Evolutionary conservation across 1,140 invertebrate genomes (phyloP).

Genomic region (Atta colombica): DNA sequence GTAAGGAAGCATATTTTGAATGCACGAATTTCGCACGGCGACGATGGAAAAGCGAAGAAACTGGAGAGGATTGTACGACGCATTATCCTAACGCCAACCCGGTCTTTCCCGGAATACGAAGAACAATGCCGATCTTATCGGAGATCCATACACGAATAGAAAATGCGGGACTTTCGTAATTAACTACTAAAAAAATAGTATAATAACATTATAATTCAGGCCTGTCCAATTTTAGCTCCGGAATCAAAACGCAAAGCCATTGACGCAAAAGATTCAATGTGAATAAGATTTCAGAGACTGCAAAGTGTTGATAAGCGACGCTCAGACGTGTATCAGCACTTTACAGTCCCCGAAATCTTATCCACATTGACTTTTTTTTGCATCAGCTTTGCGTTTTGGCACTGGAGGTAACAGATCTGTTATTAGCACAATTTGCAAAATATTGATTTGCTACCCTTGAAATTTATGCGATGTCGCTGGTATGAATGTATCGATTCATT

Average conservation of each 20-base stretch:
- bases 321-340: too few species aligned
- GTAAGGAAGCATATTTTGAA: not conserved
- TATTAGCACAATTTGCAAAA: constrained; percentile 4
- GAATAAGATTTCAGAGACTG: too few species aligned
- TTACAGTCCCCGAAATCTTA: too few species aligned
- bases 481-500: not conserved
- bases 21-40: constrained; percentile 30
- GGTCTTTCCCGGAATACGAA: constrained; percentile 8
- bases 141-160: constrained; percentile 41
- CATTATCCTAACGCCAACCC: not conserved
- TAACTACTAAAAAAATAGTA: constrained; percentile 68
- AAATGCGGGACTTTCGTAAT: constrained; percentile 58
- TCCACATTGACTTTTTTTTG: too few species aligned
- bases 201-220: constrained; percentile 25
- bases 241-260: too few species aligned
- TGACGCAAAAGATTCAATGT: too few species aligned
- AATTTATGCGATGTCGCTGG: not conserved
- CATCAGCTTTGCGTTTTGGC: too few species aligned
- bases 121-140: constrained; percentile 69
- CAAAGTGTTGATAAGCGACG: too few species aligned
- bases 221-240: too few species aligned
- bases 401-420: too few species aligned
- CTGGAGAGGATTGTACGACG: constrained; percentile 19
- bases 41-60: constrained; percentile 29
- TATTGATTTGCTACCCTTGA: constrained; percentile 30